Base-by-base conservation (phyloP, 1,140 invertebrate genomes). In the Nasonia vitripennis region DNA sequence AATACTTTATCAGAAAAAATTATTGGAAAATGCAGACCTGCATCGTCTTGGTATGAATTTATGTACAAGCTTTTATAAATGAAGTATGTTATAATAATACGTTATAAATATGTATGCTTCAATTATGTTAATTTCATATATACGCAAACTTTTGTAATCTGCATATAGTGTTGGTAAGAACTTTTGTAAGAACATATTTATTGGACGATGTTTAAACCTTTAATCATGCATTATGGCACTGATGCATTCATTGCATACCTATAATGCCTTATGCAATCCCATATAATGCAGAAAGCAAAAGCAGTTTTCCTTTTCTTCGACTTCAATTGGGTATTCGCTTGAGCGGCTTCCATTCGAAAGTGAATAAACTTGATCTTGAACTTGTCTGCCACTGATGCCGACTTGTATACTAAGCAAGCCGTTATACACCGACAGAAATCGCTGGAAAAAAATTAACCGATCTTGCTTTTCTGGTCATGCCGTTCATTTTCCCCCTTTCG, bases 341-440 rank as follows among this genome's bases (percentile, higher is more conserved):
- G 27, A 7, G 48, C 48, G 17, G 0, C 34, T 41, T 67, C 5
- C 37, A 23, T 81, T 74, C 31, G 78, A 85, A 81, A 85, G 84
- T 48, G 68, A 80, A 85, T 80, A 68, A 85, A 81, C 84, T 85
- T 85, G 84, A 84, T 84, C 83, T 81, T 85, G 78, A 84, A 78
- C 55, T 84, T 78, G n/a, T 45, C 20, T 55, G 2, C 14, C 45
- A n/a, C 7, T 27, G 41, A 1, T 62, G 48, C 1, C 6, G 4
- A 11, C 41, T 48, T 12, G 73, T 27, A 81, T 67, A 27, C 11
- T 48, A 67, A 62, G 23, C 11, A 55, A 84, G 51, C 45, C 17
- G 67, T 23, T 81, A 12, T 31, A 27, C 34, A 20, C 23, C 78
- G 41, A 20, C 12, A 31, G 6, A 45, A 11, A 34, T 7, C 23